These are phyloP conservation scores for Pungitius pungitius DNA, from an alignment of 2,113 vertebrate genomes.

Conservation along the genomic window DNA sequence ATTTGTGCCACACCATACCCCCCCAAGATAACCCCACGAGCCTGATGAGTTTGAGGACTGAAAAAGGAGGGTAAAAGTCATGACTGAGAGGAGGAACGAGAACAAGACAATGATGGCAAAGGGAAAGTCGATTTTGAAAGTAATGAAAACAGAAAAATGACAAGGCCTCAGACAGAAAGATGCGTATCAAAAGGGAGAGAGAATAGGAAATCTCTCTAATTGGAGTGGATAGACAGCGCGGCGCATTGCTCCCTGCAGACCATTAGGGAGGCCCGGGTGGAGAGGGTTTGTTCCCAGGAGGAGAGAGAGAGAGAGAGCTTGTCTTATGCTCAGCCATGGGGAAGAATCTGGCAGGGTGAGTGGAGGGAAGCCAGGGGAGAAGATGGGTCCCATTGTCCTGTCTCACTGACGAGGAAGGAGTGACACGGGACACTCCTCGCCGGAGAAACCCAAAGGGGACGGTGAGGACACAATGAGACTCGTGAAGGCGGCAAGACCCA, in stretches of 20 bases:
- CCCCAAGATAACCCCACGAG: slow-evolving; percentile 65
- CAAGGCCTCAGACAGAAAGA: slow-evolving; percentile 41
- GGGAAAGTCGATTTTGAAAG: slow-evolving; percentile 53
- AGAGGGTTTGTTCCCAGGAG: slow-evolving; percentile 77
- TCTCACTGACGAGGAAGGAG: slow-evolving; percentile 68
- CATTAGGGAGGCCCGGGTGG: slow-evolving; percentile 72
- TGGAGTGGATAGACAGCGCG: slow-evolving; percentile 74
- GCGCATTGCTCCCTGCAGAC: slow-evolving; percentile 74
- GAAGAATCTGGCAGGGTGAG: slow-evolving; percentile 79
- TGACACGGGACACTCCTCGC: slow-evolving; percentile 49
- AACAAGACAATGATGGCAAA: slow-evolving; percentile 21
- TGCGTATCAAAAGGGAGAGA: slow-evolving; percentile 49
- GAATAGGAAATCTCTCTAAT: slow-evolving; percentile 71
- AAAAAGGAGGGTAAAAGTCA: slow-evolving; percentile 1
- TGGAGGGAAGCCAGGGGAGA: slow-evolving; percentile 72
- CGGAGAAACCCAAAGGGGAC: slow-evolving; percentile 30
- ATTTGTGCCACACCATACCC: slow-evolving; percentile 57
- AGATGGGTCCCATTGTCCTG: slow-evolving; percentile 76
- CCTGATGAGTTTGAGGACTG: slow-evolving; percentile 49
- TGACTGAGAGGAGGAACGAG: slow-evolving; percentile 12
- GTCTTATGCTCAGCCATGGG: slow-evolving; percentile 79
- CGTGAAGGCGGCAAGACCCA: slow-evolving; percentile 13
- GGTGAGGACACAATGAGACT: slow-evolving; percentile 31
- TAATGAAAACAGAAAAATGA: slow-evolving; percentile 31
- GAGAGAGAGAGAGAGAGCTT: slow-evolving; percentile 74